Evolutionary conservation across 2,113 vertebrate genomes (phyloP), one percentile per base, ranked within the genome.

Genomic region (Poecilia latipinna): DNA sequence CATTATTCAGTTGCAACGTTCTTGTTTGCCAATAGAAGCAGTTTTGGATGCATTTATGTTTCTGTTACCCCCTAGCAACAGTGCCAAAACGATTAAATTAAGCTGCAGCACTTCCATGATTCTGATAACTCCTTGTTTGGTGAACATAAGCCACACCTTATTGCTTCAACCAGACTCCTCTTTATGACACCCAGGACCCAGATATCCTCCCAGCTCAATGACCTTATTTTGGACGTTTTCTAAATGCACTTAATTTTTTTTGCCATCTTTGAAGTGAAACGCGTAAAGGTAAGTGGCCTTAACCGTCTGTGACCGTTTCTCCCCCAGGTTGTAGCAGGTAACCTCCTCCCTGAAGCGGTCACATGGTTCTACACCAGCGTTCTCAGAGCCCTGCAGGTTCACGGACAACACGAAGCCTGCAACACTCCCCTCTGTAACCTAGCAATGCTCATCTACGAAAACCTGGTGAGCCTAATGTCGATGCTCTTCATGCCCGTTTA

Each of bases 381-480:
- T 72, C 94, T 99, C 70, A 93, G 93, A 80, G 97, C 95, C 3
- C 94, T 99, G 75, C 96, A 99, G 91, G 92, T 95, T 28, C 97
- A 99, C 0, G 98, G 98, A 57, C 97, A 99, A 85, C 98, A 99
- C 0, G 96, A 99, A 0, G 96, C 96, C 75, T 98, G 97, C 91
- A 96, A 96, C 85, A 92, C 94, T 6, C 94, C 96, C 28, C 95
- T 99, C 33, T 95, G 95, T 78, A 95, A 96, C 78, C 91, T 99
- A 90, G 97, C 97, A n/a, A 96, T 98, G 94, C 94, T 96, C 88
- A 96, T 98, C 87, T 99, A 99, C 3, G 97, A 98, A 74, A 94
- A 95, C 15, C 92, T 99, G 96, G 98, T 93, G 82, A 91, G 91
- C 8, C 42, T 15, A 39, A 66, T 11, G 15, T 12, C 26, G 26